Base-by-base conservation (phyloP, 2,797 vertebrate genomes). In the Hippocampus kuda region DNA sequence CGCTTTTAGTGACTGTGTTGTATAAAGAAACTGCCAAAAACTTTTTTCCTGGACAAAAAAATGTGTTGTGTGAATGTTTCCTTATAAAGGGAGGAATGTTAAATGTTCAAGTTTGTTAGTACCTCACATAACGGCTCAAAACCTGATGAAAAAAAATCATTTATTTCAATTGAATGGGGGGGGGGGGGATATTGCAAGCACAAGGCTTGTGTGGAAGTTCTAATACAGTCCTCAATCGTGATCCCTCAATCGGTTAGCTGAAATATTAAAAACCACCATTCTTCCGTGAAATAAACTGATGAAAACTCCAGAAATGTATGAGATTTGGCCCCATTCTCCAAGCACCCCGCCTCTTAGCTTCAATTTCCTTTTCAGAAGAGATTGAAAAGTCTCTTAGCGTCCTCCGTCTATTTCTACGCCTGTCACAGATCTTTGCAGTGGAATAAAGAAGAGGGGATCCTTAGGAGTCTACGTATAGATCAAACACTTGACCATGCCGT, bases 401-500 rank as follows among this genome's bases (percentile, higher is more conserved):
- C 75, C 75, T 83, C 80, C 68, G 41, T 85, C 78, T 86, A 86
- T 86, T 87, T 85, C 79, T 84, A 87, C 65, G 83, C 79, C 84
- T 85, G 85, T 88, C 87, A 86, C 71, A 81, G 75, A 88, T 84
- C 79, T 84, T 71, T 71, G 62, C 53, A 68, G 70, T 68, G 71
- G 65, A 76, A 77, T 77, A 77, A 76, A 69, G 68, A 73, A 77
- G 76, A 76, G 56, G 71, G 68, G 74, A 34, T 72, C 72, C 80
- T 84, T 80, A 84, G 79, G 68, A 79, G 78, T 72, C 67, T 74
- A 75, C 38, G 51, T 81, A 74, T 76, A 87, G 85, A 89, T 89
- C 86, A 89, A 88, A 88, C 81, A 84, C 77, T 85, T 86, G 83
- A 87, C 86, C 85, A 88, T 88, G 76, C 84, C 84, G 82, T 77